Percentiles rank a stretch among this genome's conserved stretches.
These are phyloP conservation scores for Eulemur coronatus DNA, from an alignment of 2,797 vertebrate genomes.

Conservation along the genomic window DNA sequence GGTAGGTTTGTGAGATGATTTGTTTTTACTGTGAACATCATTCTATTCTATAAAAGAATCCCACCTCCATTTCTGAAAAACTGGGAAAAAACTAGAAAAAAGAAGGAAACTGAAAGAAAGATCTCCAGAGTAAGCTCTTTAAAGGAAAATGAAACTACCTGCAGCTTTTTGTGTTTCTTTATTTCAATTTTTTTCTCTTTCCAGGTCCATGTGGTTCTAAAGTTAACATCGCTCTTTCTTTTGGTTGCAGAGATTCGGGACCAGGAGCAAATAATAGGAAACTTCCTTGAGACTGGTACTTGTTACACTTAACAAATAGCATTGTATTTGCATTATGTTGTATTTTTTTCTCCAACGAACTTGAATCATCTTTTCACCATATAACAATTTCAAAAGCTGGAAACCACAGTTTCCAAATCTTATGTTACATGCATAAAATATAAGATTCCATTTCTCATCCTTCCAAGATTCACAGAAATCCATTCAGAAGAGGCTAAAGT, in stretches of 20 bases:
- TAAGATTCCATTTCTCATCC: background rate
- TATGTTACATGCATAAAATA: background rate
- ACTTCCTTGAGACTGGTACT: background rate
- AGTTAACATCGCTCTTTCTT: constrained; percentile 11
- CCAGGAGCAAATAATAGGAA: background rate
- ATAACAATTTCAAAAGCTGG: background rate
- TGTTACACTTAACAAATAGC: background rate
- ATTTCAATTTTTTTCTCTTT: background rate
- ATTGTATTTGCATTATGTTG: background rate
- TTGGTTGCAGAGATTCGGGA: background rate
- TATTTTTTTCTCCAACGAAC: background rate
- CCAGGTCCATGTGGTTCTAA: background rate
- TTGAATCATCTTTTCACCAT: background rate
- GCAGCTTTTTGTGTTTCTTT: too few species aligned
- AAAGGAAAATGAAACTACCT: constrained; percentile 4
- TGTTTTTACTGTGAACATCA: background rate
- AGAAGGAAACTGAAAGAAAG: background rate
- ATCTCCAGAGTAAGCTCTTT: background rate
- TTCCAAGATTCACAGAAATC: background rate
- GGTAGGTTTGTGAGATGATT: background rate
- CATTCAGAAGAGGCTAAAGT: background rate
- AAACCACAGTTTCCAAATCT: background rate
- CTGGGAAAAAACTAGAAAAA: background rate
- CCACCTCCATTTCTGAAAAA: constrained; percentile 1
- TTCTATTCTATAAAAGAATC: background rate